Base-by-base conservation (phyloP, 2,797 vertebrate genomes). In the Semaprochilodus insignis region DNA sequence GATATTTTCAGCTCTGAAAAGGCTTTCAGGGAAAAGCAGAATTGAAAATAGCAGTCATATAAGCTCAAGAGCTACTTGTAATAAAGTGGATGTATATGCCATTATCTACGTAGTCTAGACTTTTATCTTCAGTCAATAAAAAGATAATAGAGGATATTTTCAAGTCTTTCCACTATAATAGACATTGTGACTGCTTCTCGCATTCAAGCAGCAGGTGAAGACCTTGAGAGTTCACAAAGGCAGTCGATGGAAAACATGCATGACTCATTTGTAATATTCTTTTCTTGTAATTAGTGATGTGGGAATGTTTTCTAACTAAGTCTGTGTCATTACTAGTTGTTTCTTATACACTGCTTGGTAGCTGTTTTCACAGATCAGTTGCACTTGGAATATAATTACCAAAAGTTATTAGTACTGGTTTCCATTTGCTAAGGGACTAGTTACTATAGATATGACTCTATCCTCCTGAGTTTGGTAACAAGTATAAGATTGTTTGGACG, bases 1-100 rank as follows among this genome's bases (percentile, higher is more conserved):
- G 73, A 25, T 71, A 80, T 83, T 77, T 59, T 44, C 8, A 51
- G 17, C 2, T 57, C 52, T 80, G 13, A 52, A 67, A 54, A 76
- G 31, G 34, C 44, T 40, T 81, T 57, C 10, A 63, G 15, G 48
- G 27, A 40, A 71, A 81, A 67, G 55, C 5, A 15, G 19, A 66
- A 73, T 34, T 25, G 16, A 44, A 57, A 83, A 52, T 31, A 19
- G 19, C 69, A 21, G 17, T 51, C n/a, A 34, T 19, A 19, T 48
- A 27, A 31, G 11, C 51, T 78, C 40, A 51, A 66, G 27, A 66
- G 10, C 27, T n/a, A 55, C 48, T 27, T 31, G 40, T 55, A 69
- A 69, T 36, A 57, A 67, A 55, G 25, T 10, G 40, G 7, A 77
- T 36, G 31, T 31, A 8, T 34, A 55, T 23, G 55, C 21, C 54